Evolutionary conservation across 2,888 invertebrate species (phyloP), one percentile per base, ranked within the genome.

Genomic region (Atethmia centrago): DNA sequence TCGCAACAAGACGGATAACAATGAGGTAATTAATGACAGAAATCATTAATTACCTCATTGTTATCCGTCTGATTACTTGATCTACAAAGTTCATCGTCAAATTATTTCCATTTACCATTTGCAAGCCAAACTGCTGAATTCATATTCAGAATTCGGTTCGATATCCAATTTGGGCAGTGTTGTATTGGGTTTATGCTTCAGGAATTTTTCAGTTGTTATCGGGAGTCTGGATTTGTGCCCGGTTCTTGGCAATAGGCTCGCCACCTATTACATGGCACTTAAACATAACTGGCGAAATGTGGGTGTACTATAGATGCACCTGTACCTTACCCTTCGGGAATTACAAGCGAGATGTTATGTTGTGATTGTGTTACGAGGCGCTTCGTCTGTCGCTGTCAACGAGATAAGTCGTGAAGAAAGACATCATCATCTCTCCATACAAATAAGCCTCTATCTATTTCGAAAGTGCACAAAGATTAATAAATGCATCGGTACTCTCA

Each of bases 391-490:
- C n/a, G 10, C 0, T 45, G 10, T n/a, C n/a, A 14, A 53, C n/a
- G 3, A 62, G 31, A 59, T 47, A 42, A 16, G 21, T 63, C 40
- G 10, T 14, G 16, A 14, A 62, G 28, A 16, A 62, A 62, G 56
- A 78, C 56, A 56, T 66, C 67, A 53, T 67, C 56, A 63, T 53
- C 25, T 53, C 21, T 25, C 25, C 10, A 77, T 51, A 28, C 59
- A 53, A 71, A 56, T 55, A 51, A 53, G 28, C 28, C 21, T 51
- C n/a, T 62, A 53, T 47, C 12, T 49, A 58, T 77, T 77, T 64
- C 63, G 64, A 81, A 79, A 82, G 77, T 25, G 16, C 14, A 59
- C 49, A 36, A 63, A 59, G 66, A 64, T 68, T 53, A 68, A 56
- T 61, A 56, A 77, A 62, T 56, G 53, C 42, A 67, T 63, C 67